A percentile compares a stretch with the other conserved stretches of the same genome.
Evolutionary conservation across 2,113 vertebrate species (phyloP).

Genomic region (Pogonocichla stellata): DNA sequence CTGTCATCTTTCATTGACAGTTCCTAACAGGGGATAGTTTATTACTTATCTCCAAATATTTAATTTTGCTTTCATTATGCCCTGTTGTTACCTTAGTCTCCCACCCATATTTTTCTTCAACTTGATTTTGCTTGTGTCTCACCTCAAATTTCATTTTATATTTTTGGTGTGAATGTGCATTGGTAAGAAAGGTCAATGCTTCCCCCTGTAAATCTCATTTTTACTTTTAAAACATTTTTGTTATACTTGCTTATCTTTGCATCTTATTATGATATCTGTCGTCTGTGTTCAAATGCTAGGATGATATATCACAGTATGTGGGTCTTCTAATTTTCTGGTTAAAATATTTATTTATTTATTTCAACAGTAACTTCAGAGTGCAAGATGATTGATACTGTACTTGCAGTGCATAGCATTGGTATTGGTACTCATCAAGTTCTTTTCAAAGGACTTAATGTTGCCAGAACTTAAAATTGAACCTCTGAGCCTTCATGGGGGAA

Average conservation of each 20-base stretch:
- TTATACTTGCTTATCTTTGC: neutral
- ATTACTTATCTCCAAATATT: neutral
- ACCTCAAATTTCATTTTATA: neutral
- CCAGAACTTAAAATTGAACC: neutral
- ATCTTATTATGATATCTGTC: neutral
- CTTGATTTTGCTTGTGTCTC: neutral
- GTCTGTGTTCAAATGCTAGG: neutral
- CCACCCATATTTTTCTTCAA: neutral
- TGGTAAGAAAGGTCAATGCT: neutral
- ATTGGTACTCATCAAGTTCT: neutral
- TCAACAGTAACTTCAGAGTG: neutral
- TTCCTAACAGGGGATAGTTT: neutral
- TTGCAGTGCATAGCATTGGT: neutral
- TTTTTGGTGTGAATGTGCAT: neutral
- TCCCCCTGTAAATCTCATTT: neutral
- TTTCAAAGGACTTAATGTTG: neutral
- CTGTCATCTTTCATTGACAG: neutral
- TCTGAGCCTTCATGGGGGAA: neutral
- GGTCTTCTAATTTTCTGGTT: neutral
- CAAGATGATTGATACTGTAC: neutral
- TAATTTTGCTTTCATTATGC: neutral
- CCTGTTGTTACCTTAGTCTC: neutral
- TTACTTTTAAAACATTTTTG: neutral
- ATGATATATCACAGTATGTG: neutral
- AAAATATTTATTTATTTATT: neutral